Percentiles rank a stretch among this genome's conserved stretches.
These are phyloP conservation scores for Cheilosia scutellata DNA, from an alignment of 2,888 invertebrate genomes.

Conservation along the genomic window DNA sequence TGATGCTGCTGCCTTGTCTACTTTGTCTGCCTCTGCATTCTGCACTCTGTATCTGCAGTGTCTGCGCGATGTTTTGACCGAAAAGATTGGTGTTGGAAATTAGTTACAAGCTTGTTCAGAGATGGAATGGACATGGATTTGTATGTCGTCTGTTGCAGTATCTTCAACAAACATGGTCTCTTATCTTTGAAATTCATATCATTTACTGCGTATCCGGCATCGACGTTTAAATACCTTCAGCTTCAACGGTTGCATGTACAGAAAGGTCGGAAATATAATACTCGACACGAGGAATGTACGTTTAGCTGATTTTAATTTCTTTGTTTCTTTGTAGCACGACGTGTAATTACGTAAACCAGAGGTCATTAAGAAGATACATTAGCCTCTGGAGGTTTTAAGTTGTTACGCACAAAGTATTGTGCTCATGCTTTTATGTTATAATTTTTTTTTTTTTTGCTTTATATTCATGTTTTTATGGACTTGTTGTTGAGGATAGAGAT, in stretches of 20 bases:
- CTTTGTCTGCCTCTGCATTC: neutral
- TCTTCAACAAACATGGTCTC: slow-evolving; percentile 52
- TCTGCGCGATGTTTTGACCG: slow-evolving; percentile 4
- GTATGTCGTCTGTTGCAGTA: slow-evolving; percentile 31
- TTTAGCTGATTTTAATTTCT: neutral
- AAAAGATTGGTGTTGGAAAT: slow-evolving; percentile 63
- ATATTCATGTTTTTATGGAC: slow-evolving; percentile 13
- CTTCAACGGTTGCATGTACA: slow-evolving; percentile 9
- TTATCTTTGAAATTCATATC: slow-evolving; percentile 66
- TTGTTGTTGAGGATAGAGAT: neutral
- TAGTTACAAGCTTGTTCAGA: slow-evolving; percentile 55
- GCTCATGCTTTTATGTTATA: slow-evolving; percentile 29
- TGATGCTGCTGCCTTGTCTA: neutral
- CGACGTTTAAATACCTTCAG: slow-evolving; percentile 11
- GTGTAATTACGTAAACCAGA: slow-evolving; percentile 54
- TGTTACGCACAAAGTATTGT: slow-evolving; percentile 49
- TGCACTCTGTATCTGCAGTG: neutral
- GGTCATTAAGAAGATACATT: slow-evolving; percentile 70
- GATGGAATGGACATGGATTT: slow-evolving; percentile 56
- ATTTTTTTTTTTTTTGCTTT: slow-evolving; percentile 43
- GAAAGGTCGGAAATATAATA: neutral
- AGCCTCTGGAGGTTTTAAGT: slow-evolving; percentile 68
- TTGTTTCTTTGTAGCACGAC: slow-evolving; percentile 28
- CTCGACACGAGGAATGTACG: neutral
- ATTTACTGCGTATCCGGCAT: slow-evolving; percentile 49